These are phyloP conservation scores for Microcebus murinus DNA, from an alignment of 2,113 vertebrate genomes.

Conservation along the genomic window DNA sequence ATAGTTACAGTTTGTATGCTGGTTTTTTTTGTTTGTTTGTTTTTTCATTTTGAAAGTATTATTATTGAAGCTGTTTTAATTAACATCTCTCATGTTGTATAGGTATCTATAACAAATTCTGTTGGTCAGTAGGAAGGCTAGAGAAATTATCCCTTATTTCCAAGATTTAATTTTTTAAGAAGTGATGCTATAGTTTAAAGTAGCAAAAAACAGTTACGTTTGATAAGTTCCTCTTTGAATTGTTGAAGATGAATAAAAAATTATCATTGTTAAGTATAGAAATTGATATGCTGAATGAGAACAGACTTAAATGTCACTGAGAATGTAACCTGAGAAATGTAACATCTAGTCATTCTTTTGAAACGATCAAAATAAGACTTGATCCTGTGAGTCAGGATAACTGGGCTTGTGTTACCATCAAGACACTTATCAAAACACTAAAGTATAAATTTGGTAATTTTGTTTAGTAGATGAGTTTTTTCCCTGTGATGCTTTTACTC, in stretches of 20 bases:
- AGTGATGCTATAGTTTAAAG: neutral
- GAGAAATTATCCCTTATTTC: slow-evolving; percentile 5
- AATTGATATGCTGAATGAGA: slow-evolving; percentile 44
- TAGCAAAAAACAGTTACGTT: neutral
- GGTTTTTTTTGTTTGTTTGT: neutral
- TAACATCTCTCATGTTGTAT: neutral
- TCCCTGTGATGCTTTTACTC: neutral
- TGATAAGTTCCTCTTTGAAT: slow-evolving; percentile 40
- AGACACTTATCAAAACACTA: neutral
- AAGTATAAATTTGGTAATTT: slow-evolving; percentile 30
- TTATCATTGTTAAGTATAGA: slow-evolving; percentile 18
- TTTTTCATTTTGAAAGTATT: slow-evolving; percentile 20
- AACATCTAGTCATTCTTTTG: slow-evolving; percentile 14
- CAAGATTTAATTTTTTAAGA: slow-evolving; percentile 1
- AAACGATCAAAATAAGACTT: slow-evolving; percentile 46
- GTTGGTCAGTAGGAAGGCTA: neutral
- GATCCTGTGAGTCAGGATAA: neutral
- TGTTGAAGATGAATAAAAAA: slow-evolving; percentile 1
- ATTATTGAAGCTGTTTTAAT: neutral
- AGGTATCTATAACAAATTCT: slow-evolving; percentile 10
- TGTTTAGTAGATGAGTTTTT: neutral
- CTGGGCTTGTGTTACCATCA: neutral
- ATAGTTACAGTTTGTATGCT: neutral
- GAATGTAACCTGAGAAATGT: neutral
- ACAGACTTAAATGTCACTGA: slow-evolving; percentile 33